Evolutionary conservation across 2,888 invertebrate genomes (phyloP), one percentile per base, ranked within the genome.

Genomic region (Caenorhabditis sp.): DNA sequence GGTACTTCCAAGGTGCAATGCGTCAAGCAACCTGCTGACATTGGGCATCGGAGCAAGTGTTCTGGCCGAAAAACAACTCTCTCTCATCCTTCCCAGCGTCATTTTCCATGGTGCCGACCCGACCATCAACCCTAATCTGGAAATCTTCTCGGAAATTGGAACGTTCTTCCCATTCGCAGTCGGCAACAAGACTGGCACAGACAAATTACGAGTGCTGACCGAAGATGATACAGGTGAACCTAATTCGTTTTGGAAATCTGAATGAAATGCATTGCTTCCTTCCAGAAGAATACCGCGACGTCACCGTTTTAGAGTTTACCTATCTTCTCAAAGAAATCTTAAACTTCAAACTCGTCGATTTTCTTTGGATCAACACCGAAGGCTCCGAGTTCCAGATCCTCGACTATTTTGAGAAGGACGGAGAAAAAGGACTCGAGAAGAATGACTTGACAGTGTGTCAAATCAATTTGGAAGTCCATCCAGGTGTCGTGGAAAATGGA

Each of bases 241-340:
- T 50, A 44, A 18, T 13, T 13, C 6, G 3, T 3, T n/a, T 13
- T 4, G 13, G 15, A 13, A 44, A 3, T 44, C 44, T 8, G 5
- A 8, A 44, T 8, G 5, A 44, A n/a, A 13, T n/a, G 8, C 13
- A 4, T 44, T 44, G 13, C 18, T 3, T 13, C 8, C 3, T n/a
- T n/a, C n/a, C n/a, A 50, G 18, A 50, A 18, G 50, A 20, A 22
- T 50, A 50, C 50, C 50, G 20, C n/a, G 50, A 50, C 11, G 50
- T 18, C 20, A 50, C 50, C 20, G 13, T 13, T 8, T 8, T 50
- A 5, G 50, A 50, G 13, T 4, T 50, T 3, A 3, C 20, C 18
- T 50, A 18, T 18, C 5, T 50, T 5, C 20, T 50, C 50, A 50
- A 50, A 50, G 50, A 50, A 22, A 11, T 50, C 20, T 1, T 50